A percentile compares a stretch with the other conserved stretches of the same genome.
Evolutionary conservation across 2,113 vertebrate species (phyloP).

Genomic region (Coptodon rendalli): DNA sequence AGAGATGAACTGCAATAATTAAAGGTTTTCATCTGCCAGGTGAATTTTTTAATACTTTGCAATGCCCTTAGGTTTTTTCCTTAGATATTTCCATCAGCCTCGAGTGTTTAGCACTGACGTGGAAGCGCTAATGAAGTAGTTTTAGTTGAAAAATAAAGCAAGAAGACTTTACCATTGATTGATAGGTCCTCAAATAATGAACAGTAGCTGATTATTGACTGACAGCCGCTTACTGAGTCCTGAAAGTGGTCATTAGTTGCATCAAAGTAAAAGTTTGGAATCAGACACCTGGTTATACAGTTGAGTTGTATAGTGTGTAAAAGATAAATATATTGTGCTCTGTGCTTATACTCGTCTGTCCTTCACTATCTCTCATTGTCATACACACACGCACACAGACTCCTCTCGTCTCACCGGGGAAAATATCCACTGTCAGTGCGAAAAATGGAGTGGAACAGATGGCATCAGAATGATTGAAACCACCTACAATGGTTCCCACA

Average conservation of each 20-base stretch:
- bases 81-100: background rate
- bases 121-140: background rate
- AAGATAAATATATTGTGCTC: background rate
- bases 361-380: constrained; percentile 15
- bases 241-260: background rate
- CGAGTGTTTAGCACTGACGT: background rate
- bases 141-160: background rate
- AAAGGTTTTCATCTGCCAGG: background rate
- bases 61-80: background rate
- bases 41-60: background rate
- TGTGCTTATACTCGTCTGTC: background rate
- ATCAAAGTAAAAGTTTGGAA: background rate
- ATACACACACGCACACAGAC: background rate
- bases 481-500: constrained; percentile 60
- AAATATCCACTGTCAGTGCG: constrained; percentile 50
- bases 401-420: constrained; percentile 40
- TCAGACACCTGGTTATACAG: background rate
- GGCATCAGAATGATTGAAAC: constrained; percentile 65
- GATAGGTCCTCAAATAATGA: background rate
- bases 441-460: constrained; percentile 67
- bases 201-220: background rate
- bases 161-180: background rate
- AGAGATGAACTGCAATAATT: background rate
- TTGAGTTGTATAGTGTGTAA: background rate
- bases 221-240: background rate